Evolutionary conservation across 2,797 vertebrate species (phyloP).

Genomic region (Vireo griseus): DNA sequence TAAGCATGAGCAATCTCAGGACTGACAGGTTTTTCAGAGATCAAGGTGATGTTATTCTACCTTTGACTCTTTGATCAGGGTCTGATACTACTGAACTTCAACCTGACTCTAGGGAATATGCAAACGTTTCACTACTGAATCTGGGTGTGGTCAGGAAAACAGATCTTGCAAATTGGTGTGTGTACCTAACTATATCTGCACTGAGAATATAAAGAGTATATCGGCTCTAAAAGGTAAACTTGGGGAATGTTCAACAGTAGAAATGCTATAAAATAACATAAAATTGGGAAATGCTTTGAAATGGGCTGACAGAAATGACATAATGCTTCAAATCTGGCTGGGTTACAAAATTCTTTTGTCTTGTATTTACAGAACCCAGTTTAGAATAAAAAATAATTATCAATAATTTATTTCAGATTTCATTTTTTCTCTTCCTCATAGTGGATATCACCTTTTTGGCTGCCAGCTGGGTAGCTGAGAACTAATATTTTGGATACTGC

Average conservation of each 20-base stretch:
- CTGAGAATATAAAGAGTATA: neutral
- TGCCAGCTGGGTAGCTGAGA: neutral
- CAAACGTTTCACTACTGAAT: neutral
- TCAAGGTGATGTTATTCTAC: constrained; percentile 8
- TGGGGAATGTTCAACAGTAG: neutral
- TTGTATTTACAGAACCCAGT: neutral
- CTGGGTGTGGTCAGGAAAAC: neutral
- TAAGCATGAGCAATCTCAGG: neutral
- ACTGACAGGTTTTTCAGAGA: constrained; percentile 19
- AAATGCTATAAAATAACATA: neutral
- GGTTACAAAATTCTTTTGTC: neutral
- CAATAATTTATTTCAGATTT: neutral
- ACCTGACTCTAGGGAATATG: constrained; percentile 16
- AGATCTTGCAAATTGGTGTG: neutral
- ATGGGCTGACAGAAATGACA: neutral
- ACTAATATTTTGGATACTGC: neutral
- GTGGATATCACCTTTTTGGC: neutral
- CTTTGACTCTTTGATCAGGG: constrained; percentile 18
- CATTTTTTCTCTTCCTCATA: neutral
- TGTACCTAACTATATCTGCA: neutral
- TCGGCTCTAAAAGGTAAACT: neutral
- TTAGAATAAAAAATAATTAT: neutral
- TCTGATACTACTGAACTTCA: constrained; percentile 21
- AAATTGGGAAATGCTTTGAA: neutral
- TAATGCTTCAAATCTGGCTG: neutral